Evolutionary conservation across 2,797 vertebrate species (phyloP).

Genomic region (Takifugu ocellatus): DNA sequence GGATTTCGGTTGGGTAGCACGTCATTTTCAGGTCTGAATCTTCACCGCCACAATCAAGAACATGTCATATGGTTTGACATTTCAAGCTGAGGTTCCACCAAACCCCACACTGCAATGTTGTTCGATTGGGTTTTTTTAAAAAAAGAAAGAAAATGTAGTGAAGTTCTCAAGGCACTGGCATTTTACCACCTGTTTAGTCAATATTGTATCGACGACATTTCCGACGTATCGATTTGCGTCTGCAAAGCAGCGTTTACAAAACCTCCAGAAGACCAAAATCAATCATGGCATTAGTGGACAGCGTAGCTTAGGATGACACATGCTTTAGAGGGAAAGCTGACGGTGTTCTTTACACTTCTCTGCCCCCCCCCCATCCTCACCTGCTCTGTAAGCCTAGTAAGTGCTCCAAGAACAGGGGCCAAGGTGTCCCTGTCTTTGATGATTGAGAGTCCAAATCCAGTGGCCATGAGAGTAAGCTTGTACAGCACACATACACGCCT

Average conservation of each 20-base stretch:
- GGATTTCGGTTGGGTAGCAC: no score
- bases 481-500: conserved; percentile 37
- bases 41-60: no score
- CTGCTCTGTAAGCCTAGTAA: conserved; percentile 23
- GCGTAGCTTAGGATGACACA: conserved; percentile 34
- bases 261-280: conserved; percentile 17
- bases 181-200: no score
- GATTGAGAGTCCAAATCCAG: conserved; percentile 60
- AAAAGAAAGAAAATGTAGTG: no score
- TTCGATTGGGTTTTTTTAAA: no score
- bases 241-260: background rate
- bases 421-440: conserved; percentile 38
- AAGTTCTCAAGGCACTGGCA: no score
- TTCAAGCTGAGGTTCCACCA: no score
- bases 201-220: no score
- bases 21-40: no score
- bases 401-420: conserved; percentile 17
- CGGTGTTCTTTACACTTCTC: conserved; percentile 43
- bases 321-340: conserved; percentile 29
- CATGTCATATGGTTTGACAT: no score
- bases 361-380: conserved; percentile 7
- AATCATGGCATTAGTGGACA: conserved; percentile 43
- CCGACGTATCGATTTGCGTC: background rate
- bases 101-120: no score
- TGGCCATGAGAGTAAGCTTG: conserved; percentile 57